Evolutionary conservation across 2,888 invertebrate genomes (phyloP), one percentile per base, ranked within the genome.

Genomic region (Carpatolechia fugitivella): DNA sequence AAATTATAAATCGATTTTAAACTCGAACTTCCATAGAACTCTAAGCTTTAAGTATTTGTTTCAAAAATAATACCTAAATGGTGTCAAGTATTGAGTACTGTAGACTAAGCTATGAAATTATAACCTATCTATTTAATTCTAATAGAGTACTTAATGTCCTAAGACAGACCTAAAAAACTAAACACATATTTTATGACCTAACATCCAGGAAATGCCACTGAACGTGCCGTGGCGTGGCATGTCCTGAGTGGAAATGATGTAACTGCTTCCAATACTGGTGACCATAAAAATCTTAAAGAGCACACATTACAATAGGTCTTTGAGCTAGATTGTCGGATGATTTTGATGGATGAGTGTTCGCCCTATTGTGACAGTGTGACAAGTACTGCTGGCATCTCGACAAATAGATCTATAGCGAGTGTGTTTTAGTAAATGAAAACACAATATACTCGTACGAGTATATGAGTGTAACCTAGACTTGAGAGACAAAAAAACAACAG

Each of bases 351-450:
- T 41, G 18, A 18, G 40, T 41, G 20, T 41, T 41, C 10, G 40
- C 18, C 11, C 18, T 18, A 41, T 41, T 41, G 40, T 18, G 40
- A 41, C 40, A 18, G 18, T 41, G 7, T 7, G 20, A 41, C 40
- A 41, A n/a, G 40, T 16, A 18, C 24, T 24, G 40, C 11, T 41
- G 40, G 40, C 40, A 41, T 10, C 60, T 30, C 31, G 38, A 36
- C 35, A 40, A 50, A 49, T 36, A 16, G 40, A 31, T 18, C 11
- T 18, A 18, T 41, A 18, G 3, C 18, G 11, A 11, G 40, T 20
- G 11, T 41, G 18, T 14, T 16, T 38, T 38, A n/a, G 35, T 35
- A n/a, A 35, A 35, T 35, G 5, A 38, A n/a, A n/a, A n/a, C n/a
- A n/a, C n/a, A n/a, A n/a, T n/a, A n/a, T n/a, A n/a, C n/a, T n/a